Conservation (phyloP, 1,140 invertebrate genomes). For the Papilio dardanus region DNA sequence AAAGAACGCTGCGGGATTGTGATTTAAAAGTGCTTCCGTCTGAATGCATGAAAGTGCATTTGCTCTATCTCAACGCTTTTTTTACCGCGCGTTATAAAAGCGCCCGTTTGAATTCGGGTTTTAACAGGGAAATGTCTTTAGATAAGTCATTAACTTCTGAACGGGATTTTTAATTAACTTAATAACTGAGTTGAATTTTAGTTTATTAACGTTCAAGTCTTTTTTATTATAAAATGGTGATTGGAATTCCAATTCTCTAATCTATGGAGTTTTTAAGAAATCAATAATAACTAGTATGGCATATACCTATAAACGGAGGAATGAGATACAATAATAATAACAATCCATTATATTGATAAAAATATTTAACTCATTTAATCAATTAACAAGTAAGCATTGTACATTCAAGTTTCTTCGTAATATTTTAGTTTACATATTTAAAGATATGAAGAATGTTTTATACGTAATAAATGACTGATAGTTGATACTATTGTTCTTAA, state of each 20-base stretch:
- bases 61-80: too few species aligned
- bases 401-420: neutral
- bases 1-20: too few species aligned
- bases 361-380: too few species aligned
- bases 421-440: neutral
- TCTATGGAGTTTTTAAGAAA: neutral
- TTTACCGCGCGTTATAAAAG: too few species aligned
- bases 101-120: too few species aligned
- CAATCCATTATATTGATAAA: neutral
- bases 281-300: neutral
- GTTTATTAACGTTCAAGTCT: neutral
- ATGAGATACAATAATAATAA: neutral
- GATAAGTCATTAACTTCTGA: conserved; percentile 30
- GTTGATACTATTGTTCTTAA: neutral
- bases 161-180: conserved; percentile 2
- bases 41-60: too few species aligned
- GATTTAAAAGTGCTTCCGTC: too few species aligned
- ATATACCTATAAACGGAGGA: neutral
- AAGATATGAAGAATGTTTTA: neutral
- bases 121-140: conserved; percentile 46
- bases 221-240: neutral
- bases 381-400: too few species aligned
- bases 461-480: neutral
- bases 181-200: neutral
- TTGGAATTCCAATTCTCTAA: neutral